Conservation (phyloP, 2,888 invertebrate species). For the Hemaris fuciformis region DNA sequence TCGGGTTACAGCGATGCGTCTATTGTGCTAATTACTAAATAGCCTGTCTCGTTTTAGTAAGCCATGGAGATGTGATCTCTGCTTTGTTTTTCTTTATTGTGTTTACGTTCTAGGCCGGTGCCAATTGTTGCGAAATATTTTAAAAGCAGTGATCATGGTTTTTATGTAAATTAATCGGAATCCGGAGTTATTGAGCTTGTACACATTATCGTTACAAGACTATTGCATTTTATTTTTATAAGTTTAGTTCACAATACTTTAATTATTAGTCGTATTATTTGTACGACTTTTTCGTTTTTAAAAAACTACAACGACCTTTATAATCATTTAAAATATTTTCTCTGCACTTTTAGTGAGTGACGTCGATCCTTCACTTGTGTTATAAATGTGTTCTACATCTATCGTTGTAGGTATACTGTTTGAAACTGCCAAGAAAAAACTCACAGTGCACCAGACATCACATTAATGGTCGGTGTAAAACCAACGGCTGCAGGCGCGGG, state of each 20-base stretch:
- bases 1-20: slow-evolving; percentile 5
- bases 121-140: not conserved
- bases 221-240: no score
- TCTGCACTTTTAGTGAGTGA: not conserved
- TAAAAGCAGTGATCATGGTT: not conserved
- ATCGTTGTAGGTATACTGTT: not conserved
- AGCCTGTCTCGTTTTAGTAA: slow-evolving; percentile 4
- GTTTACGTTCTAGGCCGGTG: not conserved
- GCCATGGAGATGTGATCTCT: not conserved
- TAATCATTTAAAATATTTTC: not conserved
- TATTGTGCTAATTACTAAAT: slow-evolving; percentile 9
- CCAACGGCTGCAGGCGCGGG: not conserved
- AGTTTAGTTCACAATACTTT: no score
- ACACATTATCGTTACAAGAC: no score
- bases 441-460: not conserved
- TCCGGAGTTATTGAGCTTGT: no score
- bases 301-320: no score
- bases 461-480: not conserved
- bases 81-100: not conserved
- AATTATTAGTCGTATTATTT: no score
- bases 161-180: not conserved
- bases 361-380: not conserved
- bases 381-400: not conserved
- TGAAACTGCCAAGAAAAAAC: not conserved
- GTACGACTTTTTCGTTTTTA: no score